These are phyloP conservation scores for Drosophila eugracilis DNA, from an alignment of 1,140 invertebrate species.

Conservation along the genomic window DNA sequence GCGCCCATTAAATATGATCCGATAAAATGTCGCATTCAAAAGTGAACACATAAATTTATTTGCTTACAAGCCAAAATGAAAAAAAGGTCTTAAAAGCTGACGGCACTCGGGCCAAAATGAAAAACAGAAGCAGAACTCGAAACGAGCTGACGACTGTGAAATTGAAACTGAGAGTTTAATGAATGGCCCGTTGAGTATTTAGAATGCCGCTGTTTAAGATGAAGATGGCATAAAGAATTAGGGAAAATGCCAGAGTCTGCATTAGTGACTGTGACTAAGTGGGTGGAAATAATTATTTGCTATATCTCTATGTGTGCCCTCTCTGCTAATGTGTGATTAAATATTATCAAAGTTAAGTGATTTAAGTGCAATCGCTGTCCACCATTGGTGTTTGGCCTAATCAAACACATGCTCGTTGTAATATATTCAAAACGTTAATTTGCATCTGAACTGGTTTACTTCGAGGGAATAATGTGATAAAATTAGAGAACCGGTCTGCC, in stretches of 20 bases:
- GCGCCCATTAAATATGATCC: conserved; percentile 52
- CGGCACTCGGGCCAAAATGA: conserved; percentile 23
- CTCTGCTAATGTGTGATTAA: conserved; percentile 26
- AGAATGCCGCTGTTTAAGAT: conserved; percentile 33
- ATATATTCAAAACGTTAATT: conserved; percentile 23
- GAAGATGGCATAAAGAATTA: conserved; percentile 9
- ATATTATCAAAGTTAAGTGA: conserved; percentile 26
- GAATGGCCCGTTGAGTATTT: conserved; percentile 41
- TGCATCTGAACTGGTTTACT: conserved; percentile 43
- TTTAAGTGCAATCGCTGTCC: conserved; percentile 47
- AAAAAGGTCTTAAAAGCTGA: conserved; percentile 35
- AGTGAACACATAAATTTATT: conserved; percentile 56
- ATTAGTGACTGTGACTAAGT: conserved; percentile 18
- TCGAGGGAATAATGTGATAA: conserved; percentile 7
- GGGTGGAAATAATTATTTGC: conserved; percentile 2
- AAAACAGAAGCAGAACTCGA: conserved; percentile 38
- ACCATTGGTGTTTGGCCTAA: conserved; percentile 38
- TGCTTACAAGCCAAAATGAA: conserved; percentile 51
- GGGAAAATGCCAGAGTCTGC: background rate
- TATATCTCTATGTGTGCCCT: conserved; percentile 2
- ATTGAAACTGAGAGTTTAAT: conserved; percentile 54
- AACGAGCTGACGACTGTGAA: conserved; percentile 48
- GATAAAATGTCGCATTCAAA: conserved; percentile 49
- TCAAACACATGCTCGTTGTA: conserved; percentile 30
- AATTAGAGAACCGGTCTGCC: conserved; percentile 43